phyloP scores from a whole-genome alignment of 2,888 invertebrate genomes.

The Ischnura elegans region DNA sequence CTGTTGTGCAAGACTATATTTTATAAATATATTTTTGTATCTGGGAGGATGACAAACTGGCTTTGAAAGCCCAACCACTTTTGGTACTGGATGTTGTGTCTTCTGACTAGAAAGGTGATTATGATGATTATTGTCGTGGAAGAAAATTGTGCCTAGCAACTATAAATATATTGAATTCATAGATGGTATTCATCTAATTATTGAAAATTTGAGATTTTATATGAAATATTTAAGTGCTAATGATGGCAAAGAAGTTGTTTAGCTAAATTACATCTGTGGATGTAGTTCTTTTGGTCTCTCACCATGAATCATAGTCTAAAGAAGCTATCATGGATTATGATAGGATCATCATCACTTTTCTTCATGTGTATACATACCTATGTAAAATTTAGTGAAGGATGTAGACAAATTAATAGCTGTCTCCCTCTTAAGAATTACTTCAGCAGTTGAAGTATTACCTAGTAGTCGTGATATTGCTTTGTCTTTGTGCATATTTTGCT shows the following conservation, averaged over 20 bases:
- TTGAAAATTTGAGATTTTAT: constrained; percentile 64
- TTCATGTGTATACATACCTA: constrained; percentile 43
- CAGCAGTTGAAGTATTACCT: constrained; percentile 40
- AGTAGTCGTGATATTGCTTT: constrained; percentile 61
- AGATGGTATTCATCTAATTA: constrained; percentile 39
- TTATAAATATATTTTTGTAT: constrained; percentile 62
- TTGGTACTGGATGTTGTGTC: constrained; percentile 34
- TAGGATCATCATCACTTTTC: constrained; percentile 65
- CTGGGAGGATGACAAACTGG: constrained; percentile 53
- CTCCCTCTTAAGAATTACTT: constrained; percentile 23
- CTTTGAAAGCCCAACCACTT: constrained; percentile 46
- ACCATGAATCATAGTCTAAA: constrained; percentile 33
- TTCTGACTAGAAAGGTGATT: constrained; percentile 51
- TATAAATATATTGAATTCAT: constrained; percentile 51
- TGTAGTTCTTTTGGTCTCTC: constrained; percentile 33
- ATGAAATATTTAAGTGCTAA: constrained; percentile 32
- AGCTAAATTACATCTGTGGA: constrained; percentile 31
- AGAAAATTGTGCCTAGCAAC: constrained; percentile 53
- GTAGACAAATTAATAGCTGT: constrained; percentile 42
- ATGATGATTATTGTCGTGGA: constrained; percentile 40
- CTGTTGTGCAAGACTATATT: constrained; percentile 58
- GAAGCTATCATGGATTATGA: constrained; percentile 48
- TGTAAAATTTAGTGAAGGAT: constrained; percentile 7
- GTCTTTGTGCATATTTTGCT: constrained; percentile 59
- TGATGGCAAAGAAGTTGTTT: neutral